Base-by-base conservation (phyloP, 2,113 vertebrate species). In the Brachypodius melanocephalos region DNA sequence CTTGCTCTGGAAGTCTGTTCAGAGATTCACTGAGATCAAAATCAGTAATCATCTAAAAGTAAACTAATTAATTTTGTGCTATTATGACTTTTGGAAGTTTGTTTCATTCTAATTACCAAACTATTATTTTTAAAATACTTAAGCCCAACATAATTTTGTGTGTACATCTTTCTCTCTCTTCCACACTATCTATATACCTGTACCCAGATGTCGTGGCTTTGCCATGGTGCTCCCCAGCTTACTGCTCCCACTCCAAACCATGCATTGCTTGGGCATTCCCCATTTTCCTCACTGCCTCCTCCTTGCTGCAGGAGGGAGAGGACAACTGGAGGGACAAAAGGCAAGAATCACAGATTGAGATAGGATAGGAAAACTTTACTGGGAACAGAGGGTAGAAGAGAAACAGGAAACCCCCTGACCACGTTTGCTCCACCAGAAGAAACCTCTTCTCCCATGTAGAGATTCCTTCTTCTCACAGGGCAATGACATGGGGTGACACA, bases 241-340 rank as follows among this genome's bases (percentile, higher is more conserved):
- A 58, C 20, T 17, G 20, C 14, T 58, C 31, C 14, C 31, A 12
- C 52, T 43, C 17, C 72, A 42, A 58, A 12, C 8, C 45, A 14
- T 6, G 12, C 9, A 20, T 8, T 1, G 3, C 42, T 42, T 42
- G 31, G 10, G 34, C 0, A 0, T 13, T 57, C 13, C 13, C 20
- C 51, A 17, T 8, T 66, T 75, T n/a, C 12, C 19, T 48, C 12
- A 31, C 51, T 19, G 16, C 19, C 34, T 55, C 6, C 29, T 65
- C 13, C 43, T 57, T 20, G 18, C 8, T 19, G 34, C 20, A 25
- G 25, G 25, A 24, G 13, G 20, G 25, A 24, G 12, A 34, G 16
- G 10, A 57, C 8, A 49, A 20, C 2, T 17, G 34, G 24, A 34
- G 51, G 19, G 31, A 9, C 16, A 58, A 40, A 65, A 34, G 34